Evolutionary conservation across 2,797 vertebrate species (phyloP).

Genomic region (Mormyrops boulengeri): DNA sequence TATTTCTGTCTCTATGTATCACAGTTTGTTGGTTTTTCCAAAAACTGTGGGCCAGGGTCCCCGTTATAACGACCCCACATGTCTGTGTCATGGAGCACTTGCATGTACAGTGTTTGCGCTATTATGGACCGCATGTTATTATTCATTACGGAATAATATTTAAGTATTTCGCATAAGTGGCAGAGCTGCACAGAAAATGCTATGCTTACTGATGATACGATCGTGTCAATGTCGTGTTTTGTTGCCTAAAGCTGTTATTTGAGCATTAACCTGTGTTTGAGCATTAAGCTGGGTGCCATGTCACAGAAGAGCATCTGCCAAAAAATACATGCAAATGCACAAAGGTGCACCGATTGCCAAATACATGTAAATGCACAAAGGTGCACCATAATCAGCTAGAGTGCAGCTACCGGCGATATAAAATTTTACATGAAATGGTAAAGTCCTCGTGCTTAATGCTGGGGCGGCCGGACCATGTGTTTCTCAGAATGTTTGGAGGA

Average conservation of each 20-base stretch:
- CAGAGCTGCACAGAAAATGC: neutral
- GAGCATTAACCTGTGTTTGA: neutral
- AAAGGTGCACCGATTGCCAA: too few species aligned
- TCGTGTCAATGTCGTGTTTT: neutral
- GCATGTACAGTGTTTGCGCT: neutral
- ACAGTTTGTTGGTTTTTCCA: neutral
- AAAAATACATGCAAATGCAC: neutral
- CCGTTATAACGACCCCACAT: neutral
- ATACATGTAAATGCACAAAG: neutral
- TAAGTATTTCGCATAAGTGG: neutral
- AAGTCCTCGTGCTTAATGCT: neutral
- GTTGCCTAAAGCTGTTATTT: neutral
- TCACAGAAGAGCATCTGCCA: neutral
- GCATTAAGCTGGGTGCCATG: neutral
- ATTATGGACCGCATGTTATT: neutral
- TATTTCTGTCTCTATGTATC: neutral
- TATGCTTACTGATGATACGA: neutral
- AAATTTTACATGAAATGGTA: neutral
- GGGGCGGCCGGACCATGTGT: neutral
- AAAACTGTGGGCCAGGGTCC: neutral
- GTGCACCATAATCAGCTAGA: neutral
- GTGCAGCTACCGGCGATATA: neutral
- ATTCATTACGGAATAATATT: neutral
- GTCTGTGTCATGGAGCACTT: neutral
- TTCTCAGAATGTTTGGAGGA: neutral